Evolutionary conservation across 1,140 invertebrate genomes (phyloP).

Genomic region (Brachionus koreanus): DNA sequence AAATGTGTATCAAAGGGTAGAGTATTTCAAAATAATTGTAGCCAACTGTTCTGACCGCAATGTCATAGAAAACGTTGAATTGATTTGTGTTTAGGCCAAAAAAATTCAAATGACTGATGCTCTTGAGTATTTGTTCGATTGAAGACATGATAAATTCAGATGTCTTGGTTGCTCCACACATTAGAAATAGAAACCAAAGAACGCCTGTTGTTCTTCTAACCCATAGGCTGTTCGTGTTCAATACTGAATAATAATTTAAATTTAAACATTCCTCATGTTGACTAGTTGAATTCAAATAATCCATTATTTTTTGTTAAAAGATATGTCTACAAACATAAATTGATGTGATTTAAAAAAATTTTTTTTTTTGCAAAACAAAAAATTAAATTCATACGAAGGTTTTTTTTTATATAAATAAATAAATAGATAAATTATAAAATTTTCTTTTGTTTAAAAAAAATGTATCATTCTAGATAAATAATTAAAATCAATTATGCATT

Average conservation of each 20-base stretch:
- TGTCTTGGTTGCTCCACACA: not conserved
- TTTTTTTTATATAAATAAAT: not conserved
- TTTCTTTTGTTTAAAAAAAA: not conserved
- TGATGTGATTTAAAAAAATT: too few relatives aligned
- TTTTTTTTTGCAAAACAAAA: too few relatives aligned
- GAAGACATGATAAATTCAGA: not conserved
- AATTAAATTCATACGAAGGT: not conserved
- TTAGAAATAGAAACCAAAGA: not conserved
- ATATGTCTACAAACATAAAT: too few relatives aligned
- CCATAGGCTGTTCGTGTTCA: not conserved
- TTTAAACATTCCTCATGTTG: not conserved
- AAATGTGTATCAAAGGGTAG: not conserved
- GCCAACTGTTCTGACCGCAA: not conserved
- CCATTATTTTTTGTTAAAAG: too few relatives aligned
- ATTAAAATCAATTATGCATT: not conserved
- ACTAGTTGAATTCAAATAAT: not conserved
- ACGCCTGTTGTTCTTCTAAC: not conserved
- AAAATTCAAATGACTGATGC: not conserved
- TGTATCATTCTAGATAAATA: not conserved
- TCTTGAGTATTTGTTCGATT: not conserved
- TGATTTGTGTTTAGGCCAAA: not conserved
- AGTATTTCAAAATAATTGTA: constrained; percentile 17
- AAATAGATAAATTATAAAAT: not conserved
- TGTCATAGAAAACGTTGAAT: not conserved
- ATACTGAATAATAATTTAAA: not conserved